These are phyloP conservation scores for Eulemur macaco DNA, from an alignment of 2,113 vertebrate genomes.

Conservation along the genomic window DNA sequence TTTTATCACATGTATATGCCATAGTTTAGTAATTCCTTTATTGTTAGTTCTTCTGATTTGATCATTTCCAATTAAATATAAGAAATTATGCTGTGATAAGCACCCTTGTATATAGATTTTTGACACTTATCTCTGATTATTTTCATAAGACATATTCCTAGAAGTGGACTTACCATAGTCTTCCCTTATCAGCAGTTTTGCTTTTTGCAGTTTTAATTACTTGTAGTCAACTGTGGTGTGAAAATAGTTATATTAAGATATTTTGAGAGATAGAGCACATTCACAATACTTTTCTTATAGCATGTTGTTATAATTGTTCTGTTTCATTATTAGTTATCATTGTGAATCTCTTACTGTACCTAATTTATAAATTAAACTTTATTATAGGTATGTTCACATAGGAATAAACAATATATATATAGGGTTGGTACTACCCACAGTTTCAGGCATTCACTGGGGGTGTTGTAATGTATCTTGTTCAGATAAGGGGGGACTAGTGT, in stretches of 20 bases:
- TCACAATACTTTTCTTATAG: not conserved
- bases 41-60: constrained; percentile 8
- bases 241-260: not conserved
- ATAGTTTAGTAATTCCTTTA: constrained; percentile 48
- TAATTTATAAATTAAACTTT: not conserved
- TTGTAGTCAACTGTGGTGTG: not conserved
- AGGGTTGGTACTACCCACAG: not conserved
- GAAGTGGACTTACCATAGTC: not conserved
- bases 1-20: not conserved
- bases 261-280: not conserved
- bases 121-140: not conserved
- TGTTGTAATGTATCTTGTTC: not conserved
- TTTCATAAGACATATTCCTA: constrained; percentile 6
- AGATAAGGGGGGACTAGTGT: not conserved
- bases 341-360: not conserved
- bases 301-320: not conserved
- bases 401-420: not conserved
- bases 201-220: not conserved
- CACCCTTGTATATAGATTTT: not conserved
- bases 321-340: not conserved
- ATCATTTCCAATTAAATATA: constrained; percentile 32
- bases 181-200: not conserved
- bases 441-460: not conserved
- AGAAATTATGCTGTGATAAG: not conserved
- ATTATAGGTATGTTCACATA: not conserved